Base-by-base conservation (phyloP, 2,113 vertebrate species). In the Gobio gobio region DNA sequence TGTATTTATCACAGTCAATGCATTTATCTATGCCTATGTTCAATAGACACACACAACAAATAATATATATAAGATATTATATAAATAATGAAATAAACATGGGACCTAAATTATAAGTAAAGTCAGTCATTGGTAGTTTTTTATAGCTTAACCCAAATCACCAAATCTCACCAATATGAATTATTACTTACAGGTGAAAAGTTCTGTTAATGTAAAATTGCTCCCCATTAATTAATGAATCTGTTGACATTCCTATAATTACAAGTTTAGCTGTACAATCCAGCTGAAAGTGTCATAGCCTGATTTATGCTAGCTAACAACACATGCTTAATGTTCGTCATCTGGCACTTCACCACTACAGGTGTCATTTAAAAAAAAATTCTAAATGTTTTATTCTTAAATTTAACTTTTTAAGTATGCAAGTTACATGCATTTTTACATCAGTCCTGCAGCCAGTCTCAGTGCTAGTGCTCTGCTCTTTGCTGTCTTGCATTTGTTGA, bases 401-500 rank as follows among this genome's bases (percentile, higher is more conserved):
- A 36, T 54, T 56, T 20, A 2, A 16, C 63, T 64, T 29, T 29
- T 36, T 70, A 24, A 24, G 66, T n/a, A 43, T 43, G 66, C 18
- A 73, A 1, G 29, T 24, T 12, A 24, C 20, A 59, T 56, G n/a
- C 58, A 70, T 40, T 66, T 81, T 33, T 75, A 18, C 90, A 92
- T 93, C 90, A 89, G 90, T 91, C 87, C 89, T 91, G 90, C 78
- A 81, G 59, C 13, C 0, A 29, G 36, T 56, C 12, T 45, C 68
- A 58, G 9, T 66, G 18, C 36, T 26, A 43, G 47, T 20, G 89
- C 91, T 91, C 89, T 88, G 89, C 91, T 74, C 78, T 83, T 86
- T 91, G 91, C 92, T 89, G 83, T 90, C 91, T 91, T 93, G 87
- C 92, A 93, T 92, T 92, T 94, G 94, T 95, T 95, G 94, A 94